These are phyloP conservation scores for Lepidurus couesii DNA, from an alignment of 1,140 invertebrate genomes.

Conservation along the genomic window DNA sequence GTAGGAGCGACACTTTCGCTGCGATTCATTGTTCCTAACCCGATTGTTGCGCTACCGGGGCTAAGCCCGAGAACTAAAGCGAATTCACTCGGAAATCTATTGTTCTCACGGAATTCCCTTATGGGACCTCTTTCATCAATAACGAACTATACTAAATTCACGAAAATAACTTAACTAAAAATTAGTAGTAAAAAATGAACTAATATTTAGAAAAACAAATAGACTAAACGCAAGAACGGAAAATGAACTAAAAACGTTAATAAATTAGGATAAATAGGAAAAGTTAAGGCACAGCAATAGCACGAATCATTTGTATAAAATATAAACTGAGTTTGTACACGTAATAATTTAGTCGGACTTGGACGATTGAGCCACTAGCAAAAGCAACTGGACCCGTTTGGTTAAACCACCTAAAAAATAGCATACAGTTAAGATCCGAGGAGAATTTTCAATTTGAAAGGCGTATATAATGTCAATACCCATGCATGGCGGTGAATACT, in stretches of 20 bases:
- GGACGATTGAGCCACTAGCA: not conserved
- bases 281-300: not conserved
- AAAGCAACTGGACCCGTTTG: not conserved
- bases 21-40: not conserved
- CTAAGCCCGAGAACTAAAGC: not conserved
- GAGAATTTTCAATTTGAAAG: not conserved
- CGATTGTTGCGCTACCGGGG: not conserved
- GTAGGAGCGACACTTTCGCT: not conserved
- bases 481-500: not conserved
- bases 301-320: not conserved
- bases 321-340: not conserved
- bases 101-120: too few species aligned
- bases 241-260: too few species aligned
- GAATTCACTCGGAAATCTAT: not conserved
- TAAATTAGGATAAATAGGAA: too few species aligned
- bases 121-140: too few species aligned
- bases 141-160: too few species aligned
- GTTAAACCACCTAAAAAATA: not conserved
- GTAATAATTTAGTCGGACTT: not conserved
- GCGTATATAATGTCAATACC: not conserved
- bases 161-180: too few species aligned
- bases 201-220: too few species aligned
- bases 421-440: not conserved
- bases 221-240: too few species aligned
- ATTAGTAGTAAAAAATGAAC: too few species aligned